Conservation (phyloP, 2,888 invertebrate species). For the Trileptium ribeirensis region DNA sequence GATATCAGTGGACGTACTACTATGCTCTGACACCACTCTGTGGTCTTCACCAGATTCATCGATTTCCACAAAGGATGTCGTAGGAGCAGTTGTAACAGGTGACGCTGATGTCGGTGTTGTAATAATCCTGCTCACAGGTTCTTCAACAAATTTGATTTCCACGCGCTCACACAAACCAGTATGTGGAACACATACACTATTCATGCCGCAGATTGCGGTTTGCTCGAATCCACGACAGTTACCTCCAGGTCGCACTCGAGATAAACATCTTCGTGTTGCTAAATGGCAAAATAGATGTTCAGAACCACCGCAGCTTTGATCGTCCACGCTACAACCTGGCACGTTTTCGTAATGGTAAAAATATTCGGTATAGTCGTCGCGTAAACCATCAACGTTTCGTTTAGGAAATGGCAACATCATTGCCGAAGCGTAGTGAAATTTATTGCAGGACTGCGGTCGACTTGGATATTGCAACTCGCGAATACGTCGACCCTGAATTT, state of each 20-base stretch:
- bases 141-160: neutral
- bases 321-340: neutral
- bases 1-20: neutral
- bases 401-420: constrained; percentile 1
- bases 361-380: neutral
- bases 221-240: constrained; percentile 43
- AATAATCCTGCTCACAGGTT: neutral
- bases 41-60: too few relatives aligned
- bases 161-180: neutral
- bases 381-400: neutral
- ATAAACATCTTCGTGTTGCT: constrained; percentile 36
- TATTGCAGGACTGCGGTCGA: neutral
- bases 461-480: neutral
- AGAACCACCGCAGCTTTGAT: neutral
- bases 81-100: neutral
- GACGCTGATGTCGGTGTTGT: neutral
- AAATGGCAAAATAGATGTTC: constrained; percentile 42
- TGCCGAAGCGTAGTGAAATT: constrained; percentile 5
- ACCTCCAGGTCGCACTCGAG: constrained; percentile 42
- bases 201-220: constrained; percentile 37
- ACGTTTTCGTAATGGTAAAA: neutral
- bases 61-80: too few relatives aligned
- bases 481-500: neutral
- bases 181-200: constrained; percentile 30
- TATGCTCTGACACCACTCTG: neutral